phyloP scores from a whole-genome alignment of 2,888 invertebrate species.

The Dolichopus griseipennis region DNA sequence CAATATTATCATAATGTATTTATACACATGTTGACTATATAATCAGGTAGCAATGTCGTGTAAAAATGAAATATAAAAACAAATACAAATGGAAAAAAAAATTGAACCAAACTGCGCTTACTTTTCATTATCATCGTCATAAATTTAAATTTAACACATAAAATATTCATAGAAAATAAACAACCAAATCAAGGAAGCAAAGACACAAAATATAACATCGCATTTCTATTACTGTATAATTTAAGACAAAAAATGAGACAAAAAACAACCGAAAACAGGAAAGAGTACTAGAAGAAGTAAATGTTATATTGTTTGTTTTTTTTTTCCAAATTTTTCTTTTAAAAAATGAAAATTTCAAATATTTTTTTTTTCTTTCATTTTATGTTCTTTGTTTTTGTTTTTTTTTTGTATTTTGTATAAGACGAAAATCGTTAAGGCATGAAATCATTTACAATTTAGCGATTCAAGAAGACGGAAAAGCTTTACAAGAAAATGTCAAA shows the following conservation, averaged over 20 bases:
- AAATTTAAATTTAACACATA: not conserved
- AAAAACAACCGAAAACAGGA: not conserved
- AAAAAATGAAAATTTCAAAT: too few relatives aligned
- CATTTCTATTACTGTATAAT: too few relatives aligned
- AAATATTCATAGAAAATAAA: not conserved
- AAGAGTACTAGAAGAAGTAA: not conserved
- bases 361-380: not conserved
- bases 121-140: too few relatives aligned
- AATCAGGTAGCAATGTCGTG: too few relatives aligned
- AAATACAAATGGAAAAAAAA: too few relatives aligned
- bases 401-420: not conserved
- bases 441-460: constrained; percentile 4
- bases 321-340: too few relatives aligned
- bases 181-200: not conserved
- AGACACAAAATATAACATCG: not conserved
- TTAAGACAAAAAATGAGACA: not conserved
- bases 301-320: too few relatives aligned
- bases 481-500: not conserved
- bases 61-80: too few relatives aligned
- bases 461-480: constrained; percentile 1
- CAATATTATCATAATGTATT: too few relatives aligned
- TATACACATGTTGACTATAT: too few relatives aligned
- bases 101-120: too few relatives aligned
- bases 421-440: not conserved
- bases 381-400: not conserved